Percentiles rank a stretch among this genome's conserved stretches.
Conservation (phyloP, 2,113 vertebrate species). For the Platysternon megacephalum region DNA sequence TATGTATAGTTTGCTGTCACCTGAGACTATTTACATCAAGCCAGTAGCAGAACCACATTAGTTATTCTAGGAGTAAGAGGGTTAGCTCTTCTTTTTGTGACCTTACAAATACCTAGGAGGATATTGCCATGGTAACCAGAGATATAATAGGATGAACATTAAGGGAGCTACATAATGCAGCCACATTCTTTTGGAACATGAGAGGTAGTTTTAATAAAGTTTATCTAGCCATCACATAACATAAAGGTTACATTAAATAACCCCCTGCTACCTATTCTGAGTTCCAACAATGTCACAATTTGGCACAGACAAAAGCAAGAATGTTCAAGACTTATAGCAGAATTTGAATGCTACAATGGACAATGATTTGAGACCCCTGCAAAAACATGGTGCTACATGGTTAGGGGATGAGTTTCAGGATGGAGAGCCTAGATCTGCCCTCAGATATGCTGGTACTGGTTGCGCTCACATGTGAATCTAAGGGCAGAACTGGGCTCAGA, state of each 20-base stretch:
- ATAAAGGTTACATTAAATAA: conserved; percentile 40
- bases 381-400: neutral
- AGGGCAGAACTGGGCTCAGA: neutral
- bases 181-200: conserved; percentile 63
- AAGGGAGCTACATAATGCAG: conserved; percentile 75
- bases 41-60: conserved; percentile 89
- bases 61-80: conserved; percentile 89
- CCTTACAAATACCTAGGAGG: conserved; percentile 90
- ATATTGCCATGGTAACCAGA: conserved; percentile 91
- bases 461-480: neutral
- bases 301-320: neutral
- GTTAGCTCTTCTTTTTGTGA: conserved; percentile 87
- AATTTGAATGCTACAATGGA: neutral
- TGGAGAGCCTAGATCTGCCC: neutral
- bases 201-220: conserved; percentile 76
- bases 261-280: conserved; percentile 24
- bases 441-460: neutral
- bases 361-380: neutral
- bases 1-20: conserved; percentile 93
- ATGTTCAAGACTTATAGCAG: neutral
- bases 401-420: neutral
- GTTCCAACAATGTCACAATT: neutral
- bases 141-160: conserved; percentile 77
- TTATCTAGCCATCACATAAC: conserved; percentile 42
- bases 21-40: conserved; percentile 95